Percentiles rank a stretch among this genome's conserved stretches.
These are phyloP conservation scores for Endotricha flammealis DNA, from an alignment of 2,888 invertebrate species.

Conservation along the genomic window DNA sequence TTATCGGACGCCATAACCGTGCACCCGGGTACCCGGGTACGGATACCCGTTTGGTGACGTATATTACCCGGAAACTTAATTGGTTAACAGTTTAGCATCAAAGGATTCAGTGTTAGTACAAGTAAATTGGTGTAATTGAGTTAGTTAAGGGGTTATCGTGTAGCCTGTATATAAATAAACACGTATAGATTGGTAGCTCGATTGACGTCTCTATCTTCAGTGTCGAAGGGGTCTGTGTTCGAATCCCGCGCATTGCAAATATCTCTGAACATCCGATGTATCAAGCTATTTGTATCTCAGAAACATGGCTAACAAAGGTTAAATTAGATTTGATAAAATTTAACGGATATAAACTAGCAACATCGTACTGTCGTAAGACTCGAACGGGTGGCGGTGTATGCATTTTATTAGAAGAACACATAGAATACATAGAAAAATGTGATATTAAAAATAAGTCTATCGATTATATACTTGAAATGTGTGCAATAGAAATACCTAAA, in stretches of 20 bases:
- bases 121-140: background rate
- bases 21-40: slow-evolving; percentile 42
- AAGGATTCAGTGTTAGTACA: slow-evolving; percentile 10
- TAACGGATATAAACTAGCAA: slow-evolving; percentile 11
- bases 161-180: too few relatives aligned
- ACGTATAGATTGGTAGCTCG: too few relatives aligned
- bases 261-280: slow-evolving; percentile 5
- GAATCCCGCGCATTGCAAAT: too few relatives aligned
- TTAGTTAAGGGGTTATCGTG: too few relatives aligned
- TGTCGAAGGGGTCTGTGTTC: too few relatives aligned
- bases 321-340: slow-evolving; percentile 6
- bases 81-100: slow-evolving; percentile 9
- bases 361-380: slow-evolving; percentile 8
- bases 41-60: slow-evolving; percentile 47
- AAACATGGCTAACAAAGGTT: slow-evolving; percentile 10
- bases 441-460: slow-evolving; percentile 9
- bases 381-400: slow-evolving; percentile 8
- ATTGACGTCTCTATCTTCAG: too few relatives aligned
- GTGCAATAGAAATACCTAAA: slow-evolving; percentile 6
- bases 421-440: slow-evolving; percentile 6
- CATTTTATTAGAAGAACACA: slow-evolving; percentile 8
- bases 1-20: slow-evolving; percentile 32
- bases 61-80: slow-evolving; percentile 41
- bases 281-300: slow-evolving; percentile 11
- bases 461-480: slow-evolving; percentile 8